Percentiles rank a stretch among this genome's conserved stretches.
phyloP scores from a whole-genome alignment of 2,797 vertebrate species.

The Artibeus jamaicensis region DNA sequence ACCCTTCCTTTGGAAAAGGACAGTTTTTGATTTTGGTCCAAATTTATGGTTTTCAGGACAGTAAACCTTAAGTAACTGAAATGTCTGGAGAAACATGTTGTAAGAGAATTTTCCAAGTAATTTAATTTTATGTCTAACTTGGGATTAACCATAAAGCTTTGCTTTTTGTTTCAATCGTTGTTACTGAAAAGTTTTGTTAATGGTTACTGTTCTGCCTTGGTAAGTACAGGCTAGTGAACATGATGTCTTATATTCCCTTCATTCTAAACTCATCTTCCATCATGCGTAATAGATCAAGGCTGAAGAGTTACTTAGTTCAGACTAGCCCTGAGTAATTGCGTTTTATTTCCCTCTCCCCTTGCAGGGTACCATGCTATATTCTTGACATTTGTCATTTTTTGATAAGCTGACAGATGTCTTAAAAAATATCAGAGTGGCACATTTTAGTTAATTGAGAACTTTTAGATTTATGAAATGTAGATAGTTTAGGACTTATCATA shows the following conservation, averaged over 20 bases:
- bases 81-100: constrained; percentile 30
- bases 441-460: constrained; percentile 54
- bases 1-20: constrained; percentile 9
- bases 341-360: constrained; percentile 43
- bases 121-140: constrained; percentile 38
- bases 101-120: constrained; percentile 44
- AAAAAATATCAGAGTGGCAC: neutral
- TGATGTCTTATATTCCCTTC: neutral
- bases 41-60: constrained; percentile 40
- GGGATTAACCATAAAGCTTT: constrained; percentile 43
- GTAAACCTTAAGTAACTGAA: constrained; percentile 17
- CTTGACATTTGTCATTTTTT: constrained; percentile 41
- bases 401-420: neutral
- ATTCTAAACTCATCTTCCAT: constrained; percentile 31
- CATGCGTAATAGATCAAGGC: neutral
- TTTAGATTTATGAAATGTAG: constrained; percentile 2
- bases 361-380: constrained; percentile 3
- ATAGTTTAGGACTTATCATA: neutral
- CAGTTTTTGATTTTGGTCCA: constrained; percentile 43
- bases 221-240: constrained; percentile 47
- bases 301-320: constrained; percentile 12
- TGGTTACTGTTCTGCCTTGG: constrained; percentile 14
- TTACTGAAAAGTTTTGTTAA: constrained; percentile 47
- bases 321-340: neutral
- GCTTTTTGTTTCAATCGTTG: constrained; percentile 57